Conservation (phyloP, 2,797 vertebrate genomes). For the Chaetophractus vellerosus region DNA sequence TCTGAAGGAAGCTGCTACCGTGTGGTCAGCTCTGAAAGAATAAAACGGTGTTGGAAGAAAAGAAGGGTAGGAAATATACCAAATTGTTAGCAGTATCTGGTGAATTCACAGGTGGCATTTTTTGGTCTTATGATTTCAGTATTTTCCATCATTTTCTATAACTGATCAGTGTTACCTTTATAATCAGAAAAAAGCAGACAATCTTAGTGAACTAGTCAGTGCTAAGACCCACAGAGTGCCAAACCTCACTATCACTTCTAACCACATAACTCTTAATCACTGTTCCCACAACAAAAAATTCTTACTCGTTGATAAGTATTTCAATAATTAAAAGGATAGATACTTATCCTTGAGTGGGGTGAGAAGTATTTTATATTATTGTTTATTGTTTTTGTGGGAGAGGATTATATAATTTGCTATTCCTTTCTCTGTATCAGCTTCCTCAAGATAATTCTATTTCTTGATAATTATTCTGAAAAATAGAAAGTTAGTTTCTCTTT, state of each 20-base stretch:
- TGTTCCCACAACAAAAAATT: conserved; percentile 75
- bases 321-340: conserved; percentile 64
- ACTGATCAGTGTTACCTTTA: not conserved
- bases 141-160: not conserved
- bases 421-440: not conserved
- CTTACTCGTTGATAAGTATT: conserved; percentile 70
- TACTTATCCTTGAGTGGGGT: conserved; percentile 52
- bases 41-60: not conserved
- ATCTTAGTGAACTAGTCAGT: not conserved
- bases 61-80: not conserved
- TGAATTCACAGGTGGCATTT: not conserved
- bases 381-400: not conserved
- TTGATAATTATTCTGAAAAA: not conserved
- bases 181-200: not conserved
- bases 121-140: not conserved
- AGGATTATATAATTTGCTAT: not conserved
- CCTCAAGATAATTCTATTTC: not conserved
- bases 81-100: not conserved
- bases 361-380: not conserved
- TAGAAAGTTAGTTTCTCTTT: not conserved
- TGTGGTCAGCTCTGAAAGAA: not conserved
- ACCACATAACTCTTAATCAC: conserved; percentile 72
- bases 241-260: conserved; percentile 28
- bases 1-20: not conserved
- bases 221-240: no score